These are phyloP conservation scores for Talpa occidentalis DNA, from an alignment of 2,113 vertebrate species.

Conservation along the genomic window DNA sequence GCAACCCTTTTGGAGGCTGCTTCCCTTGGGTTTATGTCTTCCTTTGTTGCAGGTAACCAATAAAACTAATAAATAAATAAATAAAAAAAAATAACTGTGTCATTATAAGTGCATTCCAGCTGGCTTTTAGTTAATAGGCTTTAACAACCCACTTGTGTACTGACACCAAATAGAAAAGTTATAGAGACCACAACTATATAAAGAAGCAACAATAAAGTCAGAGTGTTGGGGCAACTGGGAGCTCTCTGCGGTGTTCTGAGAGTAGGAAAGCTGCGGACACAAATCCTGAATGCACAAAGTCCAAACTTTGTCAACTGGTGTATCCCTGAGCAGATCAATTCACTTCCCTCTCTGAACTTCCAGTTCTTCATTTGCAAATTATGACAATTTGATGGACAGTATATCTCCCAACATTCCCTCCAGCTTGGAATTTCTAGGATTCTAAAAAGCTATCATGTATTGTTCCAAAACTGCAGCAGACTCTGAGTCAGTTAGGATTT, in stretches of 20 bases:
- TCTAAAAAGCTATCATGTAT: background rate
- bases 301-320: background rate
- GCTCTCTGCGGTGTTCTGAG: background rate
- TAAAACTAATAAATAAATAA: too few relatives aligned
- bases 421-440: background rate
- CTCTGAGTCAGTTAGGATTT: background rate
- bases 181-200: background rate
- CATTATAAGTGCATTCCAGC: background rate
- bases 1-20: background rate
- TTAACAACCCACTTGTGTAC: background rate
- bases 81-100: background rate
- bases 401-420: background rate
- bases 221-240: background rate
- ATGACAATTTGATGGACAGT: background rate
- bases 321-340: background rate
- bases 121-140: background rate
- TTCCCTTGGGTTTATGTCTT: background rate
- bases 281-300: too few relatives aligned
- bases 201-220: background rate
- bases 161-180: background rate
- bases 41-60: background rate
- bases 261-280: background rate
- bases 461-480: background rate
- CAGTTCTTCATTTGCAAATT: background rate
- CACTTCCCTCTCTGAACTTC: background rate